phyloP scores from a whole-genome alignment of 2,888 invertebrate species.

The Folsomia candida region DNA sequence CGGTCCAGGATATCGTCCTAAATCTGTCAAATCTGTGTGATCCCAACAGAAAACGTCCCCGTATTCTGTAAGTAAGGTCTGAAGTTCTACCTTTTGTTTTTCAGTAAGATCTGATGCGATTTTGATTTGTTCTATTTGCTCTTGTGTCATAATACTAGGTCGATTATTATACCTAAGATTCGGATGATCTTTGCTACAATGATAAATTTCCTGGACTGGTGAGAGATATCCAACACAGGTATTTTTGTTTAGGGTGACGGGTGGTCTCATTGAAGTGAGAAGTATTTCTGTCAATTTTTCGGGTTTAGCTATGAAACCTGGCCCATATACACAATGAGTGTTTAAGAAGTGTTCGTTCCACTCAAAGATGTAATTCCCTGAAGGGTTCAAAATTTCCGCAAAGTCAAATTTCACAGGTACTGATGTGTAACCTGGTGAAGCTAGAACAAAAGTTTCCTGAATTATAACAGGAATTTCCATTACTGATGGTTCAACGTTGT shows the following conservation, averaged over 20 bases:
- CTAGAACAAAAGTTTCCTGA: background rate
- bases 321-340: background rate
- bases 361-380: background rate
- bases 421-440: background rate
- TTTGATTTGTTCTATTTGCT: background rate
- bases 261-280: background rate
- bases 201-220: too few species aligned
- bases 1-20: background rate
- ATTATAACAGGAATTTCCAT: background rate
- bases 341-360: background rate
- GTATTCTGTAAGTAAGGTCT: background rate
- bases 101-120: background rate
- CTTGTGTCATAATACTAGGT: background rate
- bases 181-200: too few species aligned
- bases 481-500: too few species aligned
- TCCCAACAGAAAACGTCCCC: background rate
- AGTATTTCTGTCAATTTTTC: background rate
- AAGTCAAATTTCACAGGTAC: background rate
- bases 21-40: background rate
- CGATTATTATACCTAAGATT: too few species aligned
- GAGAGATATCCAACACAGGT: too few species aligned
- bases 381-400: background rate
- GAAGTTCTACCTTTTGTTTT: background rate
- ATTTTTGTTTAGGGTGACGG: too few species aligned
- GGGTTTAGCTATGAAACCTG: too few species aligned